These are phyloP conservation scores for Pristionchus entomophagus DNA, from an alignment of 2,888 invertebrate species.

Conservation along the genomic window DNA sequence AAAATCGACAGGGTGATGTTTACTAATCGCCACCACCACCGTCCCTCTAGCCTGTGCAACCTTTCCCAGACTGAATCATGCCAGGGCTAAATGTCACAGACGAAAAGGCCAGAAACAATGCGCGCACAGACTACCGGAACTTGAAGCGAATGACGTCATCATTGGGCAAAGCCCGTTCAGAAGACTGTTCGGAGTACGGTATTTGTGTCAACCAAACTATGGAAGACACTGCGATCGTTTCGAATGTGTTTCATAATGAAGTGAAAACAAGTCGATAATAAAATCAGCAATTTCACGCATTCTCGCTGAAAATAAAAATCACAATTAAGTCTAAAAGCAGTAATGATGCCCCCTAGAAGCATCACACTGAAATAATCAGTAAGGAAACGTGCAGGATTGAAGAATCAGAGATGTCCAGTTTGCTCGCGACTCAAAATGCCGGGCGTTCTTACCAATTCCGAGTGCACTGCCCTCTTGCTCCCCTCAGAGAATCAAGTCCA, in stretches of 20 bases:
- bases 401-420: too few relatives aligned
- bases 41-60: not conserved
- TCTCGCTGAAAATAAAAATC: not conserved
- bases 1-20: conserved; percentile 2
- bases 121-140: not conserved
- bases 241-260: too few relatives aligned
- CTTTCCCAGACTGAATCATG: conserved; percentile 36
- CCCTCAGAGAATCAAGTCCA: not conserved
- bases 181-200: too few relatives aligned
- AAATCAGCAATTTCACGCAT: too few relatives aligned
- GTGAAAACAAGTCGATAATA: too few relatives aligned
- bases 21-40: not conserved
- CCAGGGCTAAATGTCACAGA: not conserved
- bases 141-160: not conserved
- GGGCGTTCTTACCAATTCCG: conserved; percentile 5
- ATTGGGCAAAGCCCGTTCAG: not conserved
- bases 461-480: not conserved
- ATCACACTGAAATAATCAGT: too few relatives aligned
- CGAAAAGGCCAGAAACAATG: conserved; percentile 6
- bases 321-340: too few relatives aligned
- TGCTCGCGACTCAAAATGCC: too few relatives aligned
- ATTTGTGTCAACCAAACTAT: too few relatives aligned
- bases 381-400: too few relatives aligned
- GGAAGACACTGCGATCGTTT: too few relatives aligned
- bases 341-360: too few relatives aligned